Evolutionary conservation across 1,140 invertebrate species (phyloP).

Genomic region (Drosophila seguyi): DNA sequence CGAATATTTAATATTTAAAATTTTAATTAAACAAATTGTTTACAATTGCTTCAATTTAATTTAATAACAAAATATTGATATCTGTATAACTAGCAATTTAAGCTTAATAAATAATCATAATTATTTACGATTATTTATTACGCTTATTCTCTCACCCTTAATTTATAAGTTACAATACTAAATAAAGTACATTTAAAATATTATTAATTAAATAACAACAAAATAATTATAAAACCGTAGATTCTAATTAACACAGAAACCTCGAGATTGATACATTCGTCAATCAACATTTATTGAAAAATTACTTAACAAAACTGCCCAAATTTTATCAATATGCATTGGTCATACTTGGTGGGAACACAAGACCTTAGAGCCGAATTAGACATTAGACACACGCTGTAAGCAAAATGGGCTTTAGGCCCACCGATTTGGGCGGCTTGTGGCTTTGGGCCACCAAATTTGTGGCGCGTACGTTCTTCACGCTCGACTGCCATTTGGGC

Average conservation of each 20-base stretch:
- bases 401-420: slow-evolving; percentile 6
- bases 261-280: not conserved
- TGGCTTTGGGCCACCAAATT: slow-evolving; percentile 68
- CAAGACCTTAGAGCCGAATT: slow-evolving; percentile 32
- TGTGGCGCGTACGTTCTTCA: slow-evolving; percentile 65
- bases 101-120: too few relatives aligned
- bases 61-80: not conserved
- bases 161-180: too few relatives aligned
- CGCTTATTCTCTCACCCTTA: not conserved
- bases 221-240: too few relatives aligned
- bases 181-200: not conserved
- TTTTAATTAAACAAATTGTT: not conserved
- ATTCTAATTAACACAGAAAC: not conserved
- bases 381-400: slow-evolving; percentile 32
- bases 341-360: slow-evolving; percentile 16
- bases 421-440: slow-evolving; percentile 21
- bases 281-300: not conserved
- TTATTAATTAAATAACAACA: not conserved
- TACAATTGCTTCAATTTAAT: too few relatives aligned
- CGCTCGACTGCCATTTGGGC: slow-evolving; percentile 56
- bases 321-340: slow-evolving; percentile 33
- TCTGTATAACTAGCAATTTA: too few relatives aligned
- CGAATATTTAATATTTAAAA: not conserved
- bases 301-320: not conserved
- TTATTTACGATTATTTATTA: too few relatives aligned